Percentiles rank a stretch among this genome's conserved stretches.
These are phyloP conservation scores for Trematocara variabile DNA, from an alignment of 2,113 vertebrate species.

Conservation along the genomic window DNA sequence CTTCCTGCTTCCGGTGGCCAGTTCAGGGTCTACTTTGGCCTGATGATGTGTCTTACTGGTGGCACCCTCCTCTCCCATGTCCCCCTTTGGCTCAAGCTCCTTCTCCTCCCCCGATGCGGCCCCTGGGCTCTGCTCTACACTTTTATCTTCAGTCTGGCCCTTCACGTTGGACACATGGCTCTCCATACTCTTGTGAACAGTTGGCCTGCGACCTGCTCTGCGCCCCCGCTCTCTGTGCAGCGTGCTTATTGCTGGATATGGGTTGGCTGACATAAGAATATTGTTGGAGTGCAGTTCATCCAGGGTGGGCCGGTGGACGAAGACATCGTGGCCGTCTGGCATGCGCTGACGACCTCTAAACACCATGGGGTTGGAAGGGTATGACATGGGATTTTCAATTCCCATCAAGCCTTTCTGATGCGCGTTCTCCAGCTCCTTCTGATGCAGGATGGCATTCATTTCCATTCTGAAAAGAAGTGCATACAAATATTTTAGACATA, in stretches of 20 bases:
- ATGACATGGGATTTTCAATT: slow-evolving; percentile 81
- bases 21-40: slow-evolving; percentile 72
- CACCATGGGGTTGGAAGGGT: slow-evolving; percentile 75
- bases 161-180: slow-evolving; percentile 62
- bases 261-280: slow-evolving; percentile 79
- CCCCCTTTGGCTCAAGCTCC: slow-evolving; percentile 76
- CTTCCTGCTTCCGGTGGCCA: slow-evolving; percentile 56
- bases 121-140: slow-evolving; percentile 62
- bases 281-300: slow-evolving; percentile 83
- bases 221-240: slow-evolving; percentile 84
- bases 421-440: slow-evolving; percentile 88
- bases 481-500: not conserved
- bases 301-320: slow-evolving; percentile 77
- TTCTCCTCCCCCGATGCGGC: slow-evolving; percentile 78
- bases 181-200: slow-evolving; percentile 78
- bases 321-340: slow-evolving; percentile 81
- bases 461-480: slow-evolving; percentile 78
- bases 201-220: slow-evolving; percentile 74
- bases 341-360: slow-evolving; percentile 80
- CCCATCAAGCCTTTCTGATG: slow-evolving; percentile 83
- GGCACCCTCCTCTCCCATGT: slow-evolving; percentile 67
- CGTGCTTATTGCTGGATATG: slow-evolving; percentile 78
- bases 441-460: slow-evolving; percentile 91
- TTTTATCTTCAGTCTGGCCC: slow-evolving; percentile 77
- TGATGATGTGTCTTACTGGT: slow-evolving; percentile 67